A percentile compares a stretch with the other conserved stretches of the same genome.
Evolutionary conservation across 2,888 invertebrate species (phyloP).

Genomic region (Chrysopilus asiliformis): DNA sequence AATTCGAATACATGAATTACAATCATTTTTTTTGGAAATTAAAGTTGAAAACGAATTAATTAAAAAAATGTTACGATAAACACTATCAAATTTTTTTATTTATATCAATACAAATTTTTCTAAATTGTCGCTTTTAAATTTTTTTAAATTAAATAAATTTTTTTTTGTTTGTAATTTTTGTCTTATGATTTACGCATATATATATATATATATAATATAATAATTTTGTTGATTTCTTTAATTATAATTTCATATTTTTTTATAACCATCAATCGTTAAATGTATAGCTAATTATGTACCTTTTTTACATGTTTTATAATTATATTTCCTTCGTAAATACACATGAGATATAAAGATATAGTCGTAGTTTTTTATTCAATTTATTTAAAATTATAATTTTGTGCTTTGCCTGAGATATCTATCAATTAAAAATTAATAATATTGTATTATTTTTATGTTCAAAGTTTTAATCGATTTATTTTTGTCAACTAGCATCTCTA

Average conservation of each 20-base stretch:
- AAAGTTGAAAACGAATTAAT: too few species aligned
- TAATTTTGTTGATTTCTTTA: background rate
- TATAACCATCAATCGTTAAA: background rate
- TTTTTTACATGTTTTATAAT: background rate
- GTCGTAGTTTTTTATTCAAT: background rate
- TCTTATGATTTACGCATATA: background rate
- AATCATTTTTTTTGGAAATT: background rate
- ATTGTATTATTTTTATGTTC: too few species aligned
- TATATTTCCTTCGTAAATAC: too few species aligned
- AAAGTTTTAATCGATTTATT: too few species aligned
- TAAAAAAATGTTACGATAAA: too few species aligned
- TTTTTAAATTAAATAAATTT: background rate
- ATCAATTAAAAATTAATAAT: too few species aligned
- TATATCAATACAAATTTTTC: background rate
- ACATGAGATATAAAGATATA: too few species aligned
- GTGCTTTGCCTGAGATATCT: conserved; percentile 6
- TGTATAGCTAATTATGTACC: background rate
- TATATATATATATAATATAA: background rate
- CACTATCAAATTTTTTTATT: too few species aligned
- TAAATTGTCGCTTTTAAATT: background rate
- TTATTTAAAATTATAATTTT: background rate
- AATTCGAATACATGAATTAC: background rate
- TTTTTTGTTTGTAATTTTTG: background rate
- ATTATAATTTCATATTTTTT: background rate
- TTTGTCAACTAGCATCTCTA: too few species aligned